Evolutionary conservation across 1,140 invertebrate species (phyloP).

Genomic region (Cecropterus lyciades): DNA sequence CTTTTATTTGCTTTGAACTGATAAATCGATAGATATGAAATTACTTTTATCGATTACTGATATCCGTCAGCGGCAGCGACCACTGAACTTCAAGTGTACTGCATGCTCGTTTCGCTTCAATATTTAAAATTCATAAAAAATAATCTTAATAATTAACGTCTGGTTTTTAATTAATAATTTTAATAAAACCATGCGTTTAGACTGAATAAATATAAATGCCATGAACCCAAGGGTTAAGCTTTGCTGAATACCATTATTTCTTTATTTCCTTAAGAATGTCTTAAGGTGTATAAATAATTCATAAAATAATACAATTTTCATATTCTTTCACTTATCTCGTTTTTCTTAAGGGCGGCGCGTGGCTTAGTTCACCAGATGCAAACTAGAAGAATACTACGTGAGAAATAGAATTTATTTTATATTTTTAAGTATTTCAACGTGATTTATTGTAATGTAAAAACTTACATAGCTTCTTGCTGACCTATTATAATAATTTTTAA

Average conservation of each 20-base stretch:
- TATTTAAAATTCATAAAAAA: too few species aligned
- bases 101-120: neutral
- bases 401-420: neutral
- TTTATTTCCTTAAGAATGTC: slow-evolving; percentile 50
- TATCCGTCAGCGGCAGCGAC: too few species aligned
- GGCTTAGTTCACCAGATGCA: slow-evolving; percentile 40
- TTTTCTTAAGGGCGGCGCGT: slow-evolving; percentile 31
- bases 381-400: too few species aligned
- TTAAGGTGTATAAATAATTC: slow-evolving; percentile 53
- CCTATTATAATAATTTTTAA: too few species aligned
- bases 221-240: slow-evolving; percentile 31
- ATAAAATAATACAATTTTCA: slow-evolving; percentile 56
- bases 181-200: slow-evolving; percentile 11
- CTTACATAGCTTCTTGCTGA: too few species aligned
- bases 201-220: slow-evolving; percentile 31
- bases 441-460: too few species aligned
- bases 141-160: too few species aligned
- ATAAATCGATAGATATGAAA: too few species aligned
- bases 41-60: too few species aligned
- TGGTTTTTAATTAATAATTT: neutral
- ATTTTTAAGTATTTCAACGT: neutral
- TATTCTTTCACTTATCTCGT: slow-evolving; percentile 53
- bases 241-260: slow-evolving; percentile 42
- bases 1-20: too few species aligned
- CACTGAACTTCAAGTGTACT: too few species aligned